Percentiles rank a stretch among this genome's conserved stretches.
These are phyloP conservation scores for Cavia aperea DNA, from an alignment of 2,113 vertebrate species.

Conservation along the genomic window DNA sequence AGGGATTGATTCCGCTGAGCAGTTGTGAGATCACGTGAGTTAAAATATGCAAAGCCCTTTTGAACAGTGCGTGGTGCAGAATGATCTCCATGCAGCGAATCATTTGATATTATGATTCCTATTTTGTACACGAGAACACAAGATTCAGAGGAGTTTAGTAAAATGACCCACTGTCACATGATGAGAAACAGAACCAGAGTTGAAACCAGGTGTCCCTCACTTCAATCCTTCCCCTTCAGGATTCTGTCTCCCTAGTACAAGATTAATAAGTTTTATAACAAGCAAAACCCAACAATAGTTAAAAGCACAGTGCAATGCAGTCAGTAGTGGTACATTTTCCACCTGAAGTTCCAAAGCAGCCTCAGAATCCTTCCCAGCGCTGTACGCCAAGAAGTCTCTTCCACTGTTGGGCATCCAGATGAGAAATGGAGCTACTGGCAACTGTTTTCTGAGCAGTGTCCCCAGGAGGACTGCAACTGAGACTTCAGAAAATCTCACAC, in stretches of 20 bases:
- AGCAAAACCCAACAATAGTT: not conserved
- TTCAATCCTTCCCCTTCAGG: not conserved
- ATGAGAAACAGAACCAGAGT: not conserved
- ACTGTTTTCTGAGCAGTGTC: not conserved
- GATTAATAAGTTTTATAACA: not conserved
- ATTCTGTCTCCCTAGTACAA: not conserved
- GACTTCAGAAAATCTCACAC: not conserved
- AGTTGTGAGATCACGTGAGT: not conserved
- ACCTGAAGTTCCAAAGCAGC: not conserved
- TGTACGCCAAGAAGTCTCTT: not conserved
- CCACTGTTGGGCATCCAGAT: not conserved
- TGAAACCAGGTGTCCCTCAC: not conserved
- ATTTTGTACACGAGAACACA: not conserved
- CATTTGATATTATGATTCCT: not conserved
- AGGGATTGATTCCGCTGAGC: not conserved
- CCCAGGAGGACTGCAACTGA: not conserved
- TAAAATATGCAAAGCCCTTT: not conserved
- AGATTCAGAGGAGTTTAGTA: not conserved
- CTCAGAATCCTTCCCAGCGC: not conserved
- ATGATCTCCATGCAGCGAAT: not conserved
- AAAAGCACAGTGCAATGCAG: not conserved
- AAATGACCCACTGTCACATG: not conserved
- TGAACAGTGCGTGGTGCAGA: not conserved
- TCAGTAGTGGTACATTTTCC: not conserved
- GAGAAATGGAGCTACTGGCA: not conserved